Conservation (phyloP, 37 sponge, comb jelly and placozoan genomes). For the Halisarca cf. caerulea region DNA sequence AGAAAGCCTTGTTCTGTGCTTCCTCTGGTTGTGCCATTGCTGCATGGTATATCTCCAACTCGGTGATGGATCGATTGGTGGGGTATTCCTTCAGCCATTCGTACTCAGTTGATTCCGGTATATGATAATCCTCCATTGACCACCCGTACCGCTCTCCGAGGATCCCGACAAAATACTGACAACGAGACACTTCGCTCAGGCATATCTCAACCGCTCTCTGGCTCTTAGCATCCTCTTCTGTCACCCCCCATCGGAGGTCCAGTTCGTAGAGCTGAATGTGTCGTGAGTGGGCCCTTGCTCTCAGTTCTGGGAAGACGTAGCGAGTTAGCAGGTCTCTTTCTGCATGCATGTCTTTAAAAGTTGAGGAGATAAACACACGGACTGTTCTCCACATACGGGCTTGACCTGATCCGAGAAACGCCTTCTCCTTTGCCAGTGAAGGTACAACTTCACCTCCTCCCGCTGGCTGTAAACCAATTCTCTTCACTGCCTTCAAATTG, state of each 20-base stretch:
- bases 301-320: conserved; percentile 91
- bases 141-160: conserved; percentile 97
- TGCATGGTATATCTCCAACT: conserved; percentile 91
- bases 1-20: conserved; percentile 78
- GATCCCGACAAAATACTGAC: conserved; percentile 89
- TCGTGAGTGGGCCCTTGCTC: conserved; percentile 66
- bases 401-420: conserved; percentile 36
- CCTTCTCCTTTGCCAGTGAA: conserved; percentile 45
- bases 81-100: conserved; percentile 90
- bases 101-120: conserved; percentile 74
- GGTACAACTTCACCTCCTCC: not conserved
- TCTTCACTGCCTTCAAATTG: conserved; percentile 62
- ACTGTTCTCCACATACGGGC: conserved; percentile 76
- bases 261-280: conserved; percentile 88
- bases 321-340: conserved; percentile 94
- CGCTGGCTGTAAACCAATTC: conserved; percentile 35
- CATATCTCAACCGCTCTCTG: conserved; percentile 88
- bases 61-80: conserved; percentile 83
- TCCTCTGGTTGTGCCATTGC: conserved; percentile 60
- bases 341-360: conserved; percentile 96
- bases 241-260: conserved; percentile 99
- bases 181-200: conserved; percentile 80
- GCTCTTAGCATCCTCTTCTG: conserved; percentile 80
- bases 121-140: conserved; percentile 67
- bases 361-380: conserved; percentile 96